phyloP scores from a whole-genome alignment of 2,888 invertebrate species.

The Prosopocoilus inquinatus region DNA sequence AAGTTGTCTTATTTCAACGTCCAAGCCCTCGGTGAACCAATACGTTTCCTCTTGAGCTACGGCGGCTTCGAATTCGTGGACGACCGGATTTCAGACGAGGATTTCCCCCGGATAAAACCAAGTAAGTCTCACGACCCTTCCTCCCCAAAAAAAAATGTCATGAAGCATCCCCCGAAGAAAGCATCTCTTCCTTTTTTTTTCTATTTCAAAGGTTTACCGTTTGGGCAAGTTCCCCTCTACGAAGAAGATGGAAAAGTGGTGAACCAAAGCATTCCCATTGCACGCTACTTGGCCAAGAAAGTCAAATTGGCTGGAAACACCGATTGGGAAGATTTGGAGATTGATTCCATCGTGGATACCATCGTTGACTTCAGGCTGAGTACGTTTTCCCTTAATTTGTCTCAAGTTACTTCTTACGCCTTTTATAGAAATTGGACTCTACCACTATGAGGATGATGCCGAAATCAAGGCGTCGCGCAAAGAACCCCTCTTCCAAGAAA shows the following conservation, averaged over 20 bases:
- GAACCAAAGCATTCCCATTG: conserved; percentile 60
- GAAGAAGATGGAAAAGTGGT: conserved; percentile 62
- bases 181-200: conserved; percentile 51
- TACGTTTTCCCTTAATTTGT: conserved; percentile 32
- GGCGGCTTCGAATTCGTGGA: conserved; percentile 19
- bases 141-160: not conserved
- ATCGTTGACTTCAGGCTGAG: conserved; percentile 60
- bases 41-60: conserved; percentile 18
- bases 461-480: conserved; percentile 53
- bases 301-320: conserved; percentile 57
- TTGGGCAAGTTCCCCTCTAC: conserved; percentile 63
- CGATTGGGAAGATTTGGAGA: conserved; percentile 60
- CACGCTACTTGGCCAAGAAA: conserved; percentile 62
- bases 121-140: conserved; percentile 54
- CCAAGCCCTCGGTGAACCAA: conserved; percentile 33
- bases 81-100: conserved; percentile 8
- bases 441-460: conserved; percentile 56
- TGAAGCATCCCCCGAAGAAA: conserved; percentile 40
- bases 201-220: conserved; percentile 54
- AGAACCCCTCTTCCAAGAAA: conserved; percentile 51
- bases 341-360: conserved; percentile 62
- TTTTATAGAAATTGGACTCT: conserved; percentile 53
- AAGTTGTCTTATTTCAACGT: conserved; percentile 38
- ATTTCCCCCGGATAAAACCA: conserved; percentile 35
- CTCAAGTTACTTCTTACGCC: too few species aligned